These are phyloP conservation scores for Cephus pygmeus DNA, from an alignment of 2,888 invertebrate genomes.

Conservation along the genomic window DNA sequence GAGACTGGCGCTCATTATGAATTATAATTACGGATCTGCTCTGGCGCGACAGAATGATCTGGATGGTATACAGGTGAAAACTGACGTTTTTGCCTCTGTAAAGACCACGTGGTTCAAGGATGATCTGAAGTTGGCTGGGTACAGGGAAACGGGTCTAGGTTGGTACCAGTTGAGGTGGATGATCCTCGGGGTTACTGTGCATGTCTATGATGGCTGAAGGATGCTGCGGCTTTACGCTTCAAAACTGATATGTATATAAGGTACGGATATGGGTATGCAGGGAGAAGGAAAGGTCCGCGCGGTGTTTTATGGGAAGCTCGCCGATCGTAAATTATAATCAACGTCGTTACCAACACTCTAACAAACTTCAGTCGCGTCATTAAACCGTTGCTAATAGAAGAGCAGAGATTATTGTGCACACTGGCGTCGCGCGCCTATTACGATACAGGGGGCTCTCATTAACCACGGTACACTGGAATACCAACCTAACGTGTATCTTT, in stretches of 20 bases:
- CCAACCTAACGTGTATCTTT: background rate
- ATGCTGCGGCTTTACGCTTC: background rate
- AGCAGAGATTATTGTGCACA: constrained; percentile 14
- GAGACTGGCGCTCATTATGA: background rate
- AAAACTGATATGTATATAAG: background rate
- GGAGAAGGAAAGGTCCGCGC: constrained; percentile 23
- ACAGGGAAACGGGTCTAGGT: background rate
- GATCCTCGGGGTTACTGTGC: background rate
- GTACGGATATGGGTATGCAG: background rate
- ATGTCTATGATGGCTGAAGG: background rate
- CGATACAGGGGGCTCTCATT: background rate
- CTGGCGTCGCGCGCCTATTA: background rate
- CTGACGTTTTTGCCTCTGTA: background rate
- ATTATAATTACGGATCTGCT: background rate
- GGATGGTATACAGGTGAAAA: background rate
- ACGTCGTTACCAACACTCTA: constrained; percentile 46
- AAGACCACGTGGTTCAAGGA: background rate
- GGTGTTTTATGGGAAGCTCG: constrained; percentile 45
- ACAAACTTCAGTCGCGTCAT: constrained; percentile 45
- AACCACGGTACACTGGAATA: background rate
- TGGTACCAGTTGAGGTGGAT: background rate
- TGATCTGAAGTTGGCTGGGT: background rate
- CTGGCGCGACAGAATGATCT: background rate
- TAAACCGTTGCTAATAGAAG: constrained; percentile 38
- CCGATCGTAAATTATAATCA: constrained; percentile 60